Conservation (phyloP, 1,140 invertebrate species). For the Anoplolepis gracilipes region DNA sequence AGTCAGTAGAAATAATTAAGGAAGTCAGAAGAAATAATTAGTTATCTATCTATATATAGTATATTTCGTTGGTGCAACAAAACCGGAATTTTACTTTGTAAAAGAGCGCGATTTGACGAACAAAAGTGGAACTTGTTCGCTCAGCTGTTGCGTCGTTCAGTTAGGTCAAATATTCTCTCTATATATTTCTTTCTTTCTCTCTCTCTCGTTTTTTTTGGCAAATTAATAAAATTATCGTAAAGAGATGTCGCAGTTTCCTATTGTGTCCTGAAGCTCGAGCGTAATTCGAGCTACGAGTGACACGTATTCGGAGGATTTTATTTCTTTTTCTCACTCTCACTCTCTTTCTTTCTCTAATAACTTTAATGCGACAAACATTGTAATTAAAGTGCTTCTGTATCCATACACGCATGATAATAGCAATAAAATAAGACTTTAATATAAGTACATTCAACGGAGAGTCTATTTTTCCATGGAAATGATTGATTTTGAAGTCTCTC, state of each 20-base stretch:
- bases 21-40: background rate
- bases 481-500: too few relatives aligned
- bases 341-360: slow-evolving; percentile 12
- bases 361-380: slow-evolving; percentile 54
- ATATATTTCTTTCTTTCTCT: background rate
- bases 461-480: slow-evolving; percentile 2
- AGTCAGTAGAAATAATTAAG: background rate
- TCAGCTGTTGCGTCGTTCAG: background rate
- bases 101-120: background rate
- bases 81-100: background rate
- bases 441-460: background rate
- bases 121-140: background rate
- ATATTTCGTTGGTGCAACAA: slow-evolving; percentile 16
- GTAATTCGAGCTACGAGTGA: slow-evolving; percentile 47
- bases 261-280: slow-evolving; percentile 41
- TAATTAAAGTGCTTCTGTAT: slow-evolving; percentile 60
- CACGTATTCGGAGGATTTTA: background rate
- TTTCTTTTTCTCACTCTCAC: slow-evolving; percentile 3
- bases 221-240: slow-evolving; percentile 23
- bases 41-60: background rate
- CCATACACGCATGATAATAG: slow-evolving; percentile 47
- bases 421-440: slow-evolving; percentile 46
- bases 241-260: background rate
- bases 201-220: background rate
- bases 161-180: background rate